Evolutionary conservation across 2,113 vertebrate species (phyloP).

Genomic region (Hypomesus transpacificus): DNA sequence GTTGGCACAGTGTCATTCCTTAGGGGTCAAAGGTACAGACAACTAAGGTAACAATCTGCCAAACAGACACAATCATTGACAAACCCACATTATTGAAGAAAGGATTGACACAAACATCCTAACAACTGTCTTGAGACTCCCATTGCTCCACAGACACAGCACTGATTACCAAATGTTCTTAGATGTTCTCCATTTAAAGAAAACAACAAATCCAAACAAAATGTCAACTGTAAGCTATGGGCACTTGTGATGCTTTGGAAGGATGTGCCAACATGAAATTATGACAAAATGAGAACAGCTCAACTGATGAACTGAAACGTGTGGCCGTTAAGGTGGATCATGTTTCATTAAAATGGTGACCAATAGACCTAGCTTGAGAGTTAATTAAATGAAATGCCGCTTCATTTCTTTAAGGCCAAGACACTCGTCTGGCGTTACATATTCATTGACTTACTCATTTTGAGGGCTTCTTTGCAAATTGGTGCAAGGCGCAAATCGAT

Average conservation of each 20-base stretch:
- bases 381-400: background rate
- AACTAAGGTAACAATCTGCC: slow-evolving; percentile 12
- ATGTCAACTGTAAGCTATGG: slow-evolving; percentile 29
- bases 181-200: background rate
- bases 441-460: slow-evolving; percentile 44
- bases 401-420: slow-evolving; percentile 10
- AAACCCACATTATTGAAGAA: slow-evolving; percentile 14
- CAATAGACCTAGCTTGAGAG: too few relatives aligned
- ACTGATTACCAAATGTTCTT: background rate
- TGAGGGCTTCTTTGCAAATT: slow-evolving; percentile 59
- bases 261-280: slow-evolving; percentile 39
- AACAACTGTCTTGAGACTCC: slow-evolving; percentile 3
- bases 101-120: background rate
- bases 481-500: slow-evolving; percentile 40
- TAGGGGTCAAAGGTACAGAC: slow-evolving; percentile 25
- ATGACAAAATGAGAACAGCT: slow-evolving; percentile 13
- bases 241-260: slow-evolving; percentile 56
- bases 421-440: slow-evolving; percentile 5
- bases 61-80: too few relatives aligned
- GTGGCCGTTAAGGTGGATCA: too few relatives aligned
- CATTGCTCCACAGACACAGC: background rate
- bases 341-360: too few relatives aligned
- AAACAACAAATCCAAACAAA: slow-evolving; percentile 18
- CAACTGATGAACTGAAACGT: too few relatives aligned
- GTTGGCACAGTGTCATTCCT: slow-evolving; percentile 51